Evolutionary conservation across 2,888 invertebrate genomes (phyloP), one percentile per base, ranked within the genome.

Genomic region (Smittia sp.): DNA sequence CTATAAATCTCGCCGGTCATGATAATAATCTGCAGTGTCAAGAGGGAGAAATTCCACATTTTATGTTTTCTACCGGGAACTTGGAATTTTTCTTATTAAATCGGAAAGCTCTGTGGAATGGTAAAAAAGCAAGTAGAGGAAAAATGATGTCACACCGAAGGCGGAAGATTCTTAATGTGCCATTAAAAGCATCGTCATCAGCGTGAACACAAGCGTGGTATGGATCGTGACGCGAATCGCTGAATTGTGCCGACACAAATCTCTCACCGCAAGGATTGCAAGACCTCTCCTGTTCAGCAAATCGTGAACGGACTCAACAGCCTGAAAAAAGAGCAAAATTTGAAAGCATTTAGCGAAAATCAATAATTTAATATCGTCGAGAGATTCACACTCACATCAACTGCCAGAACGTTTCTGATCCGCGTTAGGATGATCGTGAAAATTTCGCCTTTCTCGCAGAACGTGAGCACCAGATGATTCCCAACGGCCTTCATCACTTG

Each of bases 401-500:
- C 78, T 13, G 85, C 84, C 72, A 86, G 85, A 73, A 86, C 85
- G 76, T 86, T 84, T 72, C 85, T 87, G 76, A 88, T 86, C 65
- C 92, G 85, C 0, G 90, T 86, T 9, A 93, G 79, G 1, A 93
- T 85, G 24, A 91, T 85, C 46, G 91, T 89, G 84, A 85, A 92
- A 76, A 87, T 84, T 80, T 88, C 87, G 75, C 85, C 85, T 39
- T 85, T 84, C 80, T 91, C 88, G 79, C 93, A 93, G 82, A 92
- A 91, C 76, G 90, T 92, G 75, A 93, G 81, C 1, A 92, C 91
- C 80, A 92, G 81, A 79, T 93, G 91, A 78, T 89, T 88, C 74
- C 88, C 87, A 0, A 92, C 90, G 0, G 91, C 92, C 79, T 91
- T 92, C 78, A 90, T 83, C n/a, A 91, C 90, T 83, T 91, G 90